A percentile compares a stretch with the other conserved stretches of the same genome.
These are phyloP conservation scores for Orthonychiurus folsomi DNA, from an alignment of 2,888 invertebrate species.

Conservation along the genomic window DNA sequence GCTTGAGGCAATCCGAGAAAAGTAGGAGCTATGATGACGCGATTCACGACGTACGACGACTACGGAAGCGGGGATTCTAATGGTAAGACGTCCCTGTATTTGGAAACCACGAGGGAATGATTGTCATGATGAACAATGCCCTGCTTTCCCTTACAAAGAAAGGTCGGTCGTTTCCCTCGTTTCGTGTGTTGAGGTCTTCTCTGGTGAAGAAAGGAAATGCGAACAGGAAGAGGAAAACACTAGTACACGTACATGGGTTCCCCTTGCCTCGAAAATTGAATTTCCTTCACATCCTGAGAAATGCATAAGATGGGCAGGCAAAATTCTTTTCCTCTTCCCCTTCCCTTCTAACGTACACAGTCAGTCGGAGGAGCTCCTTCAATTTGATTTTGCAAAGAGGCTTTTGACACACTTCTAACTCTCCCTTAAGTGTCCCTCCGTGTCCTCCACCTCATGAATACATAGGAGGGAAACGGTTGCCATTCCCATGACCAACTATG, in stretches of 20 bases:
- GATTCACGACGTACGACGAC: too few species aligned
- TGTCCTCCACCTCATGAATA: background rate
- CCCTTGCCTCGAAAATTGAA: constrained; percentile 19
- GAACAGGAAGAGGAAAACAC: constrained; percentile 5
- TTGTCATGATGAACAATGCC: constrained; percentile 26
- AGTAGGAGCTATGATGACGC: too few species aligned
- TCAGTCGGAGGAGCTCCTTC: too few species aligned
- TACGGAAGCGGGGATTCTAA: too few species aligned
- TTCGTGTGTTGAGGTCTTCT: too few species aligned
- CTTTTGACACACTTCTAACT: constrained; percentile 1
- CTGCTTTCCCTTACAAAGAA: constrained; percentile 10
- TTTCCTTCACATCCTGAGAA: constrained; percentile 13
- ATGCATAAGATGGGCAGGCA: background rate
- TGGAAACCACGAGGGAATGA: constrained; percentile 23
- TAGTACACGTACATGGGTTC: background rate
- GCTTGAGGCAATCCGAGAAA: too few species aligned
- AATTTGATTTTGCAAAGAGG: constrained; percentile 1
- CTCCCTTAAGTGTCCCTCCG: background rate
- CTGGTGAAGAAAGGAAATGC: constrained; percentile 9
- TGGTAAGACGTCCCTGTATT: too few species aligned
- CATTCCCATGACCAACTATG: too few species aligned
- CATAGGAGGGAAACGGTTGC: too few species aligned
- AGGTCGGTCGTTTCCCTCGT: background rate
- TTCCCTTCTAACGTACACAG: too few species aligned
- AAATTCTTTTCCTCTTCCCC: background rate